phyloP scores from a whole-genome alignment of 2,797 vertebrate species.

The Luscinia luscinia region DNA sequence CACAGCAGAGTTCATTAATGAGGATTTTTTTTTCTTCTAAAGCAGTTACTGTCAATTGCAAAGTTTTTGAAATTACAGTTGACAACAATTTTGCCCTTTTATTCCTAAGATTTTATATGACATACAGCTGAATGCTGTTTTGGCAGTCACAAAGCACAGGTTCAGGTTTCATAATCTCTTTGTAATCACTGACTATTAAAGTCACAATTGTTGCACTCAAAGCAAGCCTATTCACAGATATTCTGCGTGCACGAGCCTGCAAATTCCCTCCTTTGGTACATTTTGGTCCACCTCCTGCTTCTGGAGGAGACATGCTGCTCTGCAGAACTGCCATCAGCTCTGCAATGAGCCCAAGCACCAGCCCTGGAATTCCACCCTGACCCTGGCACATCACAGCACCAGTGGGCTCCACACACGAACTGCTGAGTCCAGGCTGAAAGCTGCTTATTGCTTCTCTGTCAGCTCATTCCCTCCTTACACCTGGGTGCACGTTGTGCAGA shows the following conservation, averaged over 20 bases:
- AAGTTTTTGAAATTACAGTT: neutral
- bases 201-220: neutral
- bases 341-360: fast-evolving
- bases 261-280: neutral
- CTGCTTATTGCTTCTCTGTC: neutral
- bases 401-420: neutral
- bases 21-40: neutral
- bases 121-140: neutral
- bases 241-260: neutral
- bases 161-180: neutral
- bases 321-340: neutral
- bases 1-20: constrained; percentile 8
- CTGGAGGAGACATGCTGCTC: neutral
- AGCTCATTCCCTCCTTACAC: neutral
- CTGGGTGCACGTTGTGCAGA: neutral
- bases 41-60: neutral
- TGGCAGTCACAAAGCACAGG: neutral
- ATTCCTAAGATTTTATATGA: neutral
- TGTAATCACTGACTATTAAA: neutral
- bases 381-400: neutral
- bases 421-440: neutral
- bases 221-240: neutral
- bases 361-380: no score
- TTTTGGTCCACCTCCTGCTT: neutral
- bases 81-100: neutral